Base-by-base conservation (phyloP, 2,113 vertebrate genomes). In the Pyrgilauda ruficollis region DNA sequence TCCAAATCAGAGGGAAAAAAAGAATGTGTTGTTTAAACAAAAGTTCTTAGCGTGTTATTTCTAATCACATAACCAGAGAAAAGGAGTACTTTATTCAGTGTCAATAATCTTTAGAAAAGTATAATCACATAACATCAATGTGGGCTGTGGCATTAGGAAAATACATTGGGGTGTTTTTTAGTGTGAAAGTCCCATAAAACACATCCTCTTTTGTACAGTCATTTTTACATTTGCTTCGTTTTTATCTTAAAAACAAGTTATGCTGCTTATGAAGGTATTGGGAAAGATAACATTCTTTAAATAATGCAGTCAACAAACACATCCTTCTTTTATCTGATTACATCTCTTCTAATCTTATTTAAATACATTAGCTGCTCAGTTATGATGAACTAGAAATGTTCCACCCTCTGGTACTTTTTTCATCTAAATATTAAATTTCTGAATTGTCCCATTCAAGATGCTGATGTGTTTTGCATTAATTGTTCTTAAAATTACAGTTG, bases 1-100 rank as follows among this genome's bases (percentile, higher is more conserved):
- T 83, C 24, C 33, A 66, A 59, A 82, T 59, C 69, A 78, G 43
- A 80, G 18, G 12, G 8, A 44, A 12, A 26, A 52, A 82, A 75
- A 55, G 1, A 41, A 58, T 9, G 2, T n/a, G 5, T 18, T 67
- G 2, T n/a, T 83, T 35, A 80, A 91, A 35, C 6, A 20, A 66
- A 78, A 72, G 8, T 11, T 49, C n/a, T 69, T 52, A 11, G 9
- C 39, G 9, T 3, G 2, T 27, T 9, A 15, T 81, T 87, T 87
- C 64, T 75, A 35, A 75, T 37, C 0, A 1, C 0, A 1, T 7
- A 89, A 8, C 4, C 5, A 30, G 22, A 83, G 58, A 64, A 72
- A 86, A 72, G 1, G n/a, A 43, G 10, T 5, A 13, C 41, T 78
- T 77, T 5, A 24, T 69, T 58, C 26, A 61, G 31, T 47, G 16